Conservation (phyloP, 2,797 vertebrate species). For the Propithecus deckenii region DNA sequence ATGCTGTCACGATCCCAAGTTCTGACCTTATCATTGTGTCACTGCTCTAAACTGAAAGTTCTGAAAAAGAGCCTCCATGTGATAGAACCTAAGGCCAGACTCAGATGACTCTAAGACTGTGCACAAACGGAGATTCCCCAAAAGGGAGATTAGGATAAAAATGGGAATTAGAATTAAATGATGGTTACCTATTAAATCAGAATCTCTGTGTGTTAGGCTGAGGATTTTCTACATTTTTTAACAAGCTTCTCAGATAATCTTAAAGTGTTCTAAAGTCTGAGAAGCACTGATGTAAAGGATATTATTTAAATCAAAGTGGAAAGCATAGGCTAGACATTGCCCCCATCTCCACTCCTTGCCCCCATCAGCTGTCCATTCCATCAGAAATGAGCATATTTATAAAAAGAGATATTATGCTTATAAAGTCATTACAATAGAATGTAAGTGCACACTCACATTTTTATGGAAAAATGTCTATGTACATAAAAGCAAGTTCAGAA, state of each 20-base stretch:
- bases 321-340: neutral
- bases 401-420: neutral
- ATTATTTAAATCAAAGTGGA: neutral
- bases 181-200: neutral
- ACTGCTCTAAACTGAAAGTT: neutral
- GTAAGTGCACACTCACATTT: neutral
- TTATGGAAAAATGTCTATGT: neutral
- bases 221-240: neutral
- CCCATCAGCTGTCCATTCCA: neutral
- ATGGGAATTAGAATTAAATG: neutral
- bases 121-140: neutral
- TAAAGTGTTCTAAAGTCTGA: neutral
- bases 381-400: conserved; percentile 37
- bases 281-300: neutral
- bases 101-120: neutral
- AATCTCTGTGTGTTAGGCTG: neutral
- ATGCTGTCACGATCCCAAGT: neutral
- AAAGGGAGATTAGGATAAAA: neutral
- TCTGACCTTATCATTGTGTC: neutral
- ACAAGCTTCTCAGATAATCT: neutral
- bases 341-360: neutral
- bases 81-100: neutral
- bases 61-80: neutral
- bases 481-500: conserved; percentile 34
- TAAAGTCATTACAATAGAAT: conserved; percentile 20